Percentiles rank a stretch among this genome's conserved stretches.
Conservation (phyloP, 2,888 invertebrate species). For the Tromatobia lineatoria region DNA sequence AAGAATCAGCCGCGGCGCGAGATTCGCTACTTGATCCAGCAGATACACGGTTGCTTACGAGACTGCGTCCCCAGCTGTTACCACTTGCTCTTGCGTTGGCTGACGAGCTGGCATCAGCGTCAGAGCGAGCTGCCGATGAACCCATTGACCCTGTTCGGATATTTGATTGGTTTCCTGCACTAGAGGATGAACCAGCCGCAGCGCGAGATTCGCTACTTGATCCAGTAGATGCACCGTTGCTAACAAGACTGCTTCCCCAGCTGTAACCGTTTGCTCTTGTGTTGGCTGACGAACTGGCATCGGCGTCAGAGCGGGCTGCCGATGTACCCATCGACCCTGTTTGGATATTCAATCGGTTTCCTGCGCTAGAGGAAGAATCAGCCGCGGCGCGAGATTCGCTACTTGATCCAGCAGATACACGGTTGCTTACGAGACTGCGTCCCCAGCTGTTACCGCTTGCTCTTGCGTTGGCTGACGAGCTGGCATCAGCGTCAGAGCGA, state of each 20-base stretch:
- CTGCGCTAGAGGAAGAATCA: background rate
- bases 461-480: no score
- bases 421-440: background rate
- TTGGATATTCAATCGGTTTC: no score
- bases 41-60: background rate
- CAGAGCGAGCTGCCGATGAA: no score
- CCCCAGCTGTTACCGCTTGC: background rate
- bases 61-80: background rate
- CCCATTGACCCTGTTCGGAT: no score
- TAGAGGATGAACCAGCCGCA: background rate
- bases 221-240: background rate
- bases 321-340: no score
- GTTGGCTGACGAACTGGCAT: no score
- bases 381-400: background rate
- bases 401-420: background rate
- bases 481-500: no score
- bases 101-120: no score
- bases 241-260: no score
- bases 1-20: background rate
- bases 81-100: background rate
- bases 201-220: background rate
- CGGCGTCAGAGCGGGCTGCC: no score
- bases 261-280: no score
- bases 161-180: no score
- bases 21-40: background rate